Percentiles rank a stretch among this genome's conserved stretches.
Conservation (phyloP, 1,140 invertebrate species). For the Bombus consobrinus region DNA sequence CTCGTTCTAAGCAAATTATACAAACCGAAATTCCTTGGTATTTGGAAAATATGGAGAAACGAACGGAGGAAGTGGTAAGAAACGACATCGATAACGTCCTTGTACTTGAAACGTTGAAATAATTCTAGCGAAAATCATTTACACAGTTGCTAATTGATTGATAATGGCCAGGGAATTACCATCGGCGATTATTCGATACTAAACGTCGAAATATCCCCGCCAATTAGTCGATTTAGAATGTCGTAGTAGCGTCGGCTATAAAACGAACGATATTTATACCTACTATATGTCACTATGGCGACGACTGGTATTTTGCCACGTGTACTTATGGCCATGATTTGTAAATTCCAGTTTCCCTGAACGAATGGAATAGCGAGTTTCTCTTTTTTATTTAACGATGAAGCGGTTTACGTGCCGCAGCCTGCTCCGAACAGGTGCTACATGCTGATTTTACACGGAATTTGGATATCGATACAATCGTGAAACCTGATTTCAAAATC, state of each 20-base stretch:
- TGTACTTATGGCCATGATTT: not conserved
- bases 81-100: not conserved
- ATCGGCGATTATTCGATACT: not conserved
- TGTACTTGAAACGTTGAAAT: not conserved
- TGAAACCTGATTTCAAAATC: slow-evolving; percentile 2
- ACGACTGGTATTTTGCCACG: slow-evolving; percentile 1
- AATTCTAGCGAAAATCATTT: not conserved
- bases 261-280: not conserved
- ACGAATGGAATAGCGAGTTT: not conserved
- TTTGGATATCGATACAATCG: not conserved
- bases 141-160: not conserved
- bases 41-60: not conserved
- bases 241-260: no score
- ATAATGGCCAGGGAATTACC: not conserved
- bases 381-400: slow-evolving; percentile 4
- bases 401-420: slow-evolving; percentile 1
- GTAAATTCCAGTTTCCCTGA: not conserved
- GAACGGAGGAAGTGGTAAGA: not conserved
- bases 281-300: not conserved
- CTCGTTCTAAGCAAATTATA: not conserved
- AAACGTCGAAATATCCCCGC: not conserved
- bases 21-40: not conserved
- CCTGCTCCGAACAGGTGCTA: not conserved
- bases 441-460: not conserved
- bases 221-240: not conserved